Base-by-base conservation (phyloP, 2,888 invertebrate species). In the Baronia brevicornis region DNA sequence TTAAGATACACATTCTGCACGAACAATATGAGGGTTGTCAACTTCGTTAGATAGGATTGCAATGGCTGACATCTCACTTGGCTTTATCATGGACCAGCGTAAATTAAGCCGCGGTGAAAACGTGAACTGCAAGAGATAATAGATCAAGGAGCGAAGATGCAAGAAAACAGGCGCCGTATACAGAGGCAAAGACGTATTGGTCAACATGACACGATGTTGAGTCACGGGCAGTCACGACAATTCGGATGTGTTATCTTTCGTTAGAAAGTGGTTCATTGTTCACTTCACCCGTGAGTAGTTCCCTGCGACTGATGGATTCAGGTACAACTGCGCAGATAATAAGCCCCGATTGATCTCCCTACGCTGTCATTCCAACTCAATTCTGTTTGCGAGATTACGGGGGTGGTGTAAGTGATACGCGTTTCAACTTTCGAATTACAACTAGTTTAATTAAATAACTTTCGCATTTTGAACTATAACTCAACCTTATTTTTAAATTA, bases 241-340 rank as follows among this genome's bases (percentile, higher is more conserved):
- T 44, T 44, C 36, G 25, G 36, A 33, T 35, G 42, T 36, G 41
- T 48, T 49, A 54, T 53, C 54, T 61, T 54, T 52, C 44, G 51
- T 54, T 75, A 77, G 79, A 79, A 80, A 80, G 80, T 36, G 36
- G 36, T 60, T 64, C 61, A 72, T 72, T 79, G 78, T 78, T 75
- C 67, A 66, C 73, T 62, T 62, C 57, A 47, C 42, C 50, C 44
- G 57, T 60, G 61, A 60, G 60, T 57, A 47, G 55, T 54, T 62
- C 59, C 49, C 51, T 43, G n/a, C 54, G 53, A 55, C 55, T 68
- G 70, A 70, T 70, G 62, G 62, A 66, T 72, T 65, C 57, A 52
- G 50, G 55, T 56, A 50, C 54, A 41, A 52, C 42, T 41, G 43
- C 36, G 44, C 46, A 45, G 50, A 51, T 48, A 46, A 48, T 45